Evolutionary conservation across 2,888 invertebrate genomes (phyloP).

Genomic region (Lydus trimaculatus): DNA sequence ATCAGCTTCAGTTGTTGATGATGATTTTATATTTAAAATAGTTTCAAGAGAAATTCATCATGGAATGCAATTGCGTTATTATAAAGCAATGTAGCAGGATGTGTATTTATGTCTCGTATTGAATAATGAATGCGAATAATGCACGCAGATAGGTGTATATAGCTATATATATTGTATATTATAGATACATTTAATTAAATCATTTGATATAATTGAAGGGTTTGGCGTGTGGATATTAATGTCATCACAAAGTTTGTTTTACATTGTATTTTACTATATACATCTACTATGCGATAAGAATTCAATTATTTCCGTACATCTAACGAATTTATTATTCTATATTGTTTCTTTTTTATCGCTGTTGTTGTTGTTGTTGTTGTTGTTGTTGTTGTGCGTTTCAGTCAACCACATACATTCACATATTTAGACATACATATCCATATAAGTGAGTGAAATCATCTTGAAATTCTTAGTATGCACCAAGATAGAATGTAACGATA

Average conservation of each 20-base stretch:
- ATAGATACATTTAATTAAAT: background rate
- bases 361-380: background rate
- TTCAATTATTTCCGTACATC: background rate
- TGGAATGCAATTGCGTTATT: constrained; percentile 4
- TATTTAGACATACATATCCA: constrained; percentile 12
- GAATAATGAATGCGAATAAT: constrained; percentile 1
- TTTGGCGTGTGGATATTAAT: background rate
- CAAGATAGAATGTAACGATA: constrained; percentile 15
- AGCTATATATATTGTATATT: no score
- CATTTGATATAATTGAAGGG: constrained; percentile 5
- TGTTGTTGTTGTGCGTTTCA: background rate
- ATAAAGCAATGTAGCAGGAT: background rate
- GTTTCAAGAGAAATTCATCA: background rate
- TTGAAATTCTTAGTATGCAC: constrained; percentile 18
- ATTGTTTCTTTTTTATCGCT: background rate
- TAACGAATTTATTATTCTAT: constrained; percentile 4
- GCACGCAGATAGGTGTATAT: background rate
- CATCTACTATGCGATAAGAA: background rate
- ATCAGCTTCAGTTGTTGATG: background rate
- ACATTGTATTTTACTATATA: background rate
- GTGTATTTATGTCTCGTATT: constrained; percentile 1
- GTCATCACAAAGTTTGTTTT: background rate
- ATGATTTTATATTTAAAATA: constrained; percentile 8
- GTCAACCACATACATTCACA: constrained; percentile 11
- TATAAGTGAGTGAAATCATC: constrained; percentile 22